Percentiles rank a stretch among this genome's conserved stretches.
Conservation (phyloP, 2,797 vertebrate species). For the Anguilla anguilla region DNA sequence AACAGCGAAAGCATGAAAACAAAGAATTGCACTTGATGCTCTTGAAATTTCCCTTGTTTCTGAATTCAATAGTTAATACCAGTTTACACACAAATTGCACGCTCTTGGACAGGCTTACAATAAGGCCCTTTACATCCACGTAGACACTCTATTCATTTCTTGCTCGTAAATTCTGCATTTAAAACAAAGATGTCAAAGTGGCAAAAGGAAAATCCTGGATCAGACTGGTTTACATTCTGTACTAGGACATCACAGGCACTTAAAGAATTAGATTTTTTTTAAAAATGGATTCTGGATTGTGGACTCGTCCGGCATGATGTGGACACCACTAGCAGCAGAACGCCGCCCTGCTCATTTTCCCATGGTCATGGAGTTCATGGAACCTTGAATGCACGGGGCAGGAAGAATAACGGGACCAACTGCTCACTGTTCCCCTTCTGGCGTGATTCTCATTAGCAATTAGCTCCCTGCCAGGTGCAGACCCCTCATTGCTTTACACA, state of each 20-base stretch:
- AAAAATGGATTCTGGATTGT: not conserved
- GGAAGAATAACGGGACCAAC: conserved; percentile 4
- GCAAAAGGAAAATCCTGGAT: not conserved
- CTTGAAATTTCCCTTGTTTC: not conserved
- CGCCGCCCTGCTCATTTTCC: not conserved
- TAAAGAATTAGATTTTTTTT: not conserved
- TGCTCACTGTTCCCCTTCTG: not conserved
- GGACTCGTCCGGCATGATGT: not conserved
- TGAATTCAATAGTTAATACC: not conserved
- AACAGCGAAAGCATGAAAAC: not conserved
- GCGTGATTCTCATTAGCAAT: not conserved
- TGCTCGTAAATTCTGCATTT: not conserved
- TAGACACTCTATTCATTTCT: not conserved
- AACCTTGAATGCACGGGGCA: not conserved
- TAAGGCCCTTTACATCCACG: not conserved
- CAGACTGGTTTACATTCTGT: not conserved
- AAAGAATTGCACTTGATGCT: not conserved
- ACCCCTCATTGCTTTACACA: conserved; percentile 1
- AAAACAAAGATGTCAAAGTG: not conserved
- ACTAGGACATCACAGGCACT: not conserved
- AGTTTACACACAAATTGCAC: not conserved
- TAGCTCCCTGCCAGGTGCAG: conserved; percentile 26
- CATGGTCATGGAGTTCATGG: not conserved
- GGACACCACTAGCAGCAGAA: not conserved
- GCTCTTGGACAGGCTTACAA: not conserved